phyloP scores from a whole-genome alignment of 2,888 invertebrate species.

The Tryphoninae sp. region DNA sequence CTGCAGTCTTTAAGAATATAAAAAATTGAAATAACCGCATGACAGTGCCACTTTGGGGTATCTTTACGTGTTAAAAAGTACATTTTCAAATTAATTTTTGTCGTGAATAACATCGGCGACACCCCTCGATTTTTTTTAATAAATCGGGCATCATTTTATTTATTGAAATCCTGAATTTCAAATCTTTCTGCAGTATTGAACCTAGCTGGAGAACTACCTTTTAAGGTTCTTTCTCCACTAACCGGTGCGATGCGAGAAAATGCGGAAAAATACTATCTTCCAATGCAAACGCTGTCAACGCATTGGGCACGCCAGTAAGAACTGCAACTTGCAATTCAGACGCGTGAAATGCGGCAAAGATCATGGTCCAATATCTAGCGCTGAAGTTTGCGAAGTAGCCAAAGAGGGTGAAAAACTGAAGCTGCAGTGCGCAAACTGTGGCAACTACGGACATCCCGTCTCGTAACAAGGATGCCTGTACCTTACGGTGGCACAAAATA shows the following conservation, averaged over 20 bases:
- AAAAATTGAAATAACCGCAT: no score
- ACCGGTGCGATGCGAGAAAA: slow-evolving; percentile 47
- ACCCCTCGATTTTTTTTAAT: no score
- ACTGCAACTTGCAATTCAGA: slow-evolving; percentile 33
- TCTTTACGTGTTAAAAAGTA: no score
- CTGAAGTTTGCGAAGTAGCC: neutral
- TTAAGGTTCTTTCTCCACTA: slow-evolving; percentile 28
- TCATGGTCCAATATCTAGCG: slow-evolving; percentile 17
- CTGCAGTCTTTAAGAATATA: no score
- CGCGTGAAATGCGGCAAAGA: slow-evolving; percentile 53
- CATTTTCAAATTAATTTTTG: no score
- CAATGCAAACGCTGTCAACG: slow-evolving; percentile 58
- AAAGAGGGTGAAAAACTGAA: neutral
- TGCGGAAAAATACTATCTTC: slow-evolving; percentile 21
- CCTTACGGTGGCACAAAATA: neutral
- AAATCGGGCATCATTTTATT: no score
- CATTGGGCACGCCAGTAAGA: slow-evolving; percentile 49
- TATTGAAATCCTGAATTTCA: no score
- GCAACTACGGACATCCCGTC: slow-evolving; percentile 24
- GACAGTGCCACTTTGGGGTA: no score
- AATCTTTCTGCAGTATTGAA: no score
- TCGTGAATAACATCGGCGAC: no score
- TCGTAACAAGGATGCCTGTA: neutral
- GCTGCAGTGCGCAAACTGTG: slow-evolving; percentile 45
- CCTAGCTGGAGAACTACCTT: no score